phyloP scores from a whole-genome alignment of 2,797 vertebrate species.

The Amphiprion clarkii region DNA sequence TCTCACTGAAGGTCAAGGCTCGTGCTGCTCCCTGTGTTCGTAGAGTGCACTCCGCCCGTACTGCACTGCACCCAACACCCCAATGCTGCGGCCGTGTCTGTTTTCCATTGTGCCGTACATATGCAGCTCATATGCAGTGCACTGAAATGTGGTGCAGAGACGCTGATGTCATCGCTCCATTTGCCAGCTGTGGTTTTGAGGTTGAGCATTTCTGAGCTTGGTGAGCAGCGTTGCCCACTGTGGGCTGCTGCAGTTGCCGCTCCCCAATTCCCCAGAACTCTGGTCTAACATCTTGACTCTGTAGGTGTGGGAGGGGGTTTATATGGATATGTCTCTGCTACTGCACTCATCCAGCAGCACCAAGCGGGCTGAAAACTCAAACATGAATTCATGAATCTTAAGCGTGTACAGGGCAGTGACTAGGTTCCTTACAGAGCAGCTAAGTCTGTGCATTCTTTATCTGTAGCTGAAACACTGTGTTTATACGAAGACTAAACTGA shows the following conservation, averaged over 20 bases:
- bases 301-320: conserved; percentile 18
- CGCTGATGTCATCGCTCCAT: conserved; percentile 73
- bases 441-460: conserved; percentile 6
- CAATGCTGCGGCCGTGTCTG: conserved; percentile 40
- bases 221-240: conserved; percentile 44
- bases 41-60: background rate
- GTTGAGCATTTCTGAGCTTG: conserved; percentile 56
- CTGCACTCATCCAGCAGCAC: conserved; percentile 25
- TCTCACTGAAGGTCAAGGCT: conserved; percentile 56
- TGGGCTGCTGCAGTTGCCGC: conserved; percentile 50
- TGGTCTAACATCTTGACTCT: conserved; percentile 50
- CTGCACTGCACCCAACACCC: conserved; percentile 13
- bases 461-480: conserved; percentile 29
- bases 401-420: conserved; percentile 13
- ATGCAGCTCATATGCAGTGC: conserved; percentile 65
- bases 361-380: conserved; percentile 14
- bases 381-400: conserved; percentile 51
- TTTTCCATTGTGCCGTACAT: conserved; percentile 63
- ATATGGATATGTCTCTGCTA: conserved; percentile 18
- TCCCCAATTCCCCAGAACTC: conserved; percentile 30
- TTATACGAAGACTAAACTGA: conserved; percentile 11
- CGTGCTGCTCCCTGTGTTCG: conserved; percentile 29
- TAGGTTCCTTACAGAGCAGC: conserved; percentile 26
- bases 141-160: conserved; percentile 63
- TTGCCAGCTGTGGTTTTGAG: conserved; percentile 69